A percentile compares a stretch with the other conserved stretches of the same genome.
Evolutionary conservation across 1,140 invertebrate genomes (phyloP).

Genomic region (Calycopis cecrops): DNA sequence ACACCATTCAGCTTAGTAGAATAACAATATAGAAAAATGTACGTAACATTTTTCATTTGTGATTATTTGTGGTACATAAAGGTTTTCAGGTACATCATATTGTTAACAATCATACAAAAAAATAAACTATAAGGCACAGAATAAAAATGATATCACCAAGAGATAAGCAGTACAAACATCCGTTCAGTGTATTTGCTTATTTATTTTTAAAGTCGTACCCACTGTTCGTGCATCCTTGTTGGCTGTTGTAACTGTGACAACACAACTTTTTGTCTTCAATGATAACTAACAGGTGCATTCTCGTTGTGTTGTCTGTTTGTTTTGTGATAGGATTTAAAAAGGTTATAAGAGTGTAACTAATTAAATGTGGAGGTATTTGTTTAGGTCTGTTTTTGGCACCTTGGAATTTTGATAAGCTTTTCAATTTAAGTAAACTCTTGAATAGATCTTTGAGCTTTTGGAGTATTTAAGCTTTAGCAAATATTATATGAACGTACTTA

Average conservation of each 20-base stretch:
- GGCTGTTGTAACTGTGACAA: constrained; percentile 9
- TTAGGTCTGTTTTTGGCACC: not conserved
- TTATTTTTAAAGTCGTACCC: constrained; percentile 14
- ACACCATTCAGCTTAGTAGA: too few species aligned
- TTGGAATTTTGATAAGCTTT: too few species aligned
- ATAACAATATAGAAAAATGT: too few species aligned
- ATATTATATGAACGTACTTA: too few species aligned
- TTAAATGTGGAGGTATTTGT: constrained; percentile 19
- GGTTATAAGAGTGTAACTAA: constrained; percentile 8
- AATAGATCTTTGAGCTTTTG: too few species aligned
- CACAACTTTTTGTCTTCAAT: constrained; percentile 20
- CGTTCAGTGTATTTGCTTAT: constrained; percentile 17
- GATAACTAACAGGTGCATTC: constrained; percentile 20
- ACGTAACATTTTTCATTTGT: too few species aligned
- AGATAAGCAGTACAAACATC: constrained; percentile 19
- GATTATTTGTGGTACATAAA: constrained; percentile 2
- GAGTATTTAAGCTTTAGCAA: too few species aligned
- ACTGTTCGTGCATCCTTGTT: constrained; percentile 10
- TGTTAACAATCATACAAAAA: too few species aligned
- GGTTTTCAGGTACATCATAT: not conserved
- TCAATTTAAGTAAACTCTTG: too few species aligned
- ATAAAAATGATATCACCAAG: constrained; percentile 11
- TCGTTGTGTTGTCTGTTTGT: constrained; percentile 18
- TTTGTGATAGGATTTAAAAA: constrained; percentile 17
- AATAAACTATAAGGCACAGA: constrained; percentile 15